Base-by-base conservation (phyloP, 2,113 vertebrate species). In the Pandion haliaetus region DNA sequence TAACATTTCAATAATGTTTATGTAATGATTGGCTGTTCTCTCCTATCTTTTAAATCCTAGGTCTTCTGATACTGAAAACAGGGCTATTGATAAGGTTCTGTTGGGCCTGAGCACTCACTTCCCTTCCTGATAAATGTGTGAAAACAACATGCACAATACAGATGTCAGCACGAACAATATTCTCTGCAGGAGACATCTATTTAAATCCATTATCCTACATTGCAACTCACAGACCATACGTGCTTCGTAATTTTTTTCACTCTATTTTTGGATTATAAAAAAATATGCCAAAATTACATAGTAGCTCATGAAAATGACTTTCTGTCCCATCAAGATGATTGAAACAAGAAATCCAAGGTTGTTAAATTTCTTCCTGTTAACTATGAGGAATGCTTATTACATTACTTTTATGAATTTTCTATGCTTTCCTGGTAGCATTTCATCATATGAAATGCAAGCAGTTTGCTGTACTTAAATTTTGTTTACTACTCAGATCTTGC, bases 401-500 rank as follows among this genome's bases (percentile, higher is more conserved):
- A 44, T 54, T 90, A 62, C 8, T 62, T 94, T 83, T 86, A 92
- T 73, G n/a, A 94, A 25, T 95, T 85, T 69, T 80, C 55, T 77
- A 79, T 81, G 76, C 14, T 95, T 95, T 96, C 66, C 70, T 82
- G 40, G 59, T 93, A 87, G 32, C 73, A 82, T 90, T 93, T 93
- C 34, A 82, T 86, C 58, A 90, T 77, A 91, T 29, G 80, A 97
- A 92, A 82, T 65, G 47, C 31, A 97, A 95, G 71, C 21, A 95
- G 38, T 93, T 91, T 88, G 66, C 47, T 92, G 19, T 88, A 81
- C 40, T 95, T 91, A 86, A 12, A 96, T 93, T 93, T 94, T 97
- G 59, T 94, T 97, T 97, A 84, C 62, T 91, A 36, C 45, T 95
- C 92, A 93, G 44, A 67, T 92, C 82, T 90, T 95, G 63, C 31